A percentile compares a stretch with the other conserved stretches of the same genome.
These are phyloP conservation scores for Dallia pectoralis DNA, from an alignment of 2,797 vertebrate species.

Conservation along the genomic window DNA sequence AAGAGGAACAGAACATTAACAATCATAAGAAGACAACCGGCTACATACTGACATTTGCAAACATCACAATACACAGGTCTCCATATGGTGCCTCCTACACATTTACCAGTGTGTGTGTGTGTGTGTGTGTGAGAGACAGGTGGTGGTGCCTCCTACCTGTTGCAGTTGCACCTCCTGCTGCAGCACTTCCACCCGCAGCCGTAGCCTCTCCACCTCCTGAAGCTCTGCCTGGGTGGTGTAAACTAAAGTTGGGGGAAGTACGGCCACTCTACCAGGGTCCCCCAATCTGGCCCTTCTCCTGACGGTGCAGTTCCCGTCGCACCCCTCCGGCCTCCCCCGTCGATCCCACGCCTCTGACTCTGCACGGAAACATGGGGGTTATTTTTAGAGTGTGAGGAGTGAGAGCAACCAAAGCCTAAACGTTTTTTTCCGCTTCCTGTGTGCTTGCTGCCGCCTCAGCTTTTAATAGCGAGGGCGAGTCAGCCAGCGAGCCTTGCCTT, in stretches of 20 bases:
- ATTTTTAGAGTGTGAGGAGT: slow-evolving; percentile 65
- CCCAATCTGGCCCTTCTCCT: slow-evolving; percentile 39
- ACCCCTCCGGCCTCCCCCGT: slow-evolving; percentile 55
- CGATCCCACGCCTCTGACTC: slow-evolving; percentile 72
- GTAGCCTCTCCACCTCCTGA: slow-evolving; percentile 63
- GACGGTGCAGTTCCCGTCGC: slow-evolving; percentile 56
- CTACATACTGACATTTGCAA: background rate
- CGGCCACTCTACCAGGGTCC: slow-evolving; percentile 23
- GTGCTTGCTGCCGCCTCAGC: slow-evolving; percentile 45
- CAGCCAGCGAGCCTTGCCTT: slow-evolving; percentile 26
- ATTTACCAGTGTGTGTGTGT: too few species aligned
- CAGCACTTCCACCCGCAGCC: slow-evolving; percentile 66
- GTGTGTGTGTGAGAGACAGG: too few species aligned
- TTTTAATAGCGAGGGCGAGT: slow-evolving; percentile 63
- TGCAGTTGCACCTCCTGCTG: slow-evolving; percentile 69
- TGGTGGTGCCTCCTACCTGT: slow-evolving; percentile 53
- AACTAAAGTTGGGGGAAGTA: slow-evolving; percentile 58
- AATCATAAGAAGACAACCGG: background rate
- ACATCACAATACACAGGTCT: background rate
- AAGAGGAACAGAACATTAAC: background rate
- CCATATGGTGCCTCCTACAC: too few species aligned
- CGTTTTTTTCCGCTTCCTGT: slow-evolving; percentile 51
- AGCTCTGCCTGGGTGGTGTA: slow-evolving; percentile 68
- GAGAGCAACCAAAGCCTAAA: slow-evolving; percentile 64
- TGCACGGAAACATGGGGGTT: slow-evolving; percentile 60